Base-by-base conservation (phyloP, 2,113 vertebrate species). In the Nibea coibor region DNA sequence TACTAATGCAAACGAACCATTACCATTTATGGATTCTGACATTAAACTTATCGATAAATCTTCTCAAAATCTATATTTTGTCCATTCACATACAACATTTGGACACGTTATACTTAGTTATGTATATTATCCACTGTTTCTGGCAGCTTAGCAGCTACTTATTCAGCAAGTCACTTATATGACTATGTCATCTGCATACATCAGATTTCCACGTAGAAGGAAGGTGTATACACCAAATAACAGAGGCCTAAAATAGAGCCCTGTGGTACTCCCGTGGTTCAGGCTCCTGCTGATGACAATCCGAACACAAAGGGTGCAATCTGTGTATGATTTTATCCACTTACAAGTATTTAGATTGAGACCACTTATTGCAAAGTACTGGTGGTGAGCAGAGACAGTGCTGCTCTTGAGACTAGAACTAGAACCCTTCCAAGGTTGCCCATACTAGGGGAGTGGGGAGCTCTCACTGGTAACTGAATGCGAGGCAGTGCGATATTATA, bases 331-430 rank as follows among this genome's bases (percentile, higher is more conserved):
- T 63, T 56, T 35, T 8, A 78, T 64, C 16, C 42, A 15, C 57
- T 73, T 54, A 10, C n/a, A 7, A 65, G 22, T 26, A 42, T 75
- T 66, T 72, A 58, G 22, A 66, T 69, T 35, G 4, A 68, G 15
- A 72, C 16, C 61, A 16, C 51, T 63, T 19, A 24, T 54, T 69
- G 62, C 31, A 62, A 57, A 24, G n/a, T n/a, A 3, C 4, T 12
- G 42, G 2, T 11, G 48, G 35, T 47, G 14, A 28, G 19, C 75
- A 45, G 56, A 68, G 48, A 51, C 62, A 35, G 22, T 10, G 4
- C 15, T 28, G 53, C 26, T 20, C 12, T 56, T 43, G 74, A 73
- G 48, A 53, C 35, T 5, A 67, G 53, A 65, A 71, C 24, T n/a
- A n/a, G n/a, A 45, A 39, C 20, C 28, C 54, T 15, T 78, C 43